Percentiles rank a stretch among this genome's conserved stretches.
phyloP scores from a whole-genome alignment of 1,140 invertebrate species.

The Venturia canescens region DNA sequence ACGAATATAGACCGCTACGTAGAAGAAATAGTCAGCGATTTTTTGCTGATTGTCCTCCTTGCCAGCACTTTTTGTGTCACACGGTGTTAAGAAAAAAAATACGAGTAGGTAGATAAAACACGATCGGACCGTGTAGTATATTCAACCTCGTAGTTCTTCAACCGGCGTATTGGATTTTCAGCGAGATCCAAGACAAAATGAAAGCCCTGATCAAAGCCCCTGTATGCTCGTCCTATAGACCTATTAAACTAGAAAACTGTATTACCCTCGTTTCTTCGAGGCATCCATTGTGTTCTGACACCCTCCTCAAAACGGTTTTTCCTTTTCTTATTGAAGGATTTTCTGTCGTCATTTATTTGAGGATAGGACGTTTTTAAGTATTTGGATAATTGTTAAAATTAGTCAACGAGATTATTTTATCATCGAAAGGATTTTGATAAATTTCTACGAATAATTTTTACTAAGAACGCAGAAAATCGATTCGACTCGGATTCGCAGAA shows the following conservation, averaged over 20 bases:
- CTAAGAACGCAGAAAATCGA: too few species aligned
- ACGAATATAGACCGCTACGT: neutral
- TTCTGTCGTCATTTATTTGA: too few species aligned
- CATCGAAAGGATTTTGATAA: too few species aligned
- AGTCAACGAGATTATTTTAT: too few species aligned
- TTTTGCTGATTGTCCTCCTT: neutral
- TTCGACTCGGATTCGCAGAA: too few species aligned
- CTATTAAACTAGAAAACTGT: neutral
- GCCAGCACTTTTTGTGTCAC: neutral
- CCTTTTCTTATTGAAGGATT: too few species aligned
- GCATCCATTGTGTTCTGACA: too few species aligned
- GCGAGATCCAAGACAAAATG: neutral
- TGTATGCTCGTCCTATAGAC: neutral
- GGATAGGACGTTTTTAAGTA: too few species aligned
- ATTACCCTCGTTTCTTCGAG: too few species aligned
- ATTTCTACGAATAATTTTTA: too few species aligned
- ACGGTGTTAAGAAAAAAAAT: neutral
- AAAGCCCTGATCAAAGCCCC: neutral
- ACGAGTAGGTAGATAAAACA: constrained; percentile 1
- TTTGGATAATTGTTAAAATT: too few species aligned
- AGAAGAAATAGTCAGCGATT: neutral
- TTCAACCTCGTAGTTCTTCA: neutral
- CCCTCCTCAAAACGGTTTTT: too few species aligned
- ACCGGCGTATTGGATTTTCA: neutral
- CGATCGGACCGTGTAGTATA: neutral